These are phyloP conservation scores for Serinus canaria DNA, from an alignment of 2,113 vertebrate species.

Conservation along the genomic window DNA sequence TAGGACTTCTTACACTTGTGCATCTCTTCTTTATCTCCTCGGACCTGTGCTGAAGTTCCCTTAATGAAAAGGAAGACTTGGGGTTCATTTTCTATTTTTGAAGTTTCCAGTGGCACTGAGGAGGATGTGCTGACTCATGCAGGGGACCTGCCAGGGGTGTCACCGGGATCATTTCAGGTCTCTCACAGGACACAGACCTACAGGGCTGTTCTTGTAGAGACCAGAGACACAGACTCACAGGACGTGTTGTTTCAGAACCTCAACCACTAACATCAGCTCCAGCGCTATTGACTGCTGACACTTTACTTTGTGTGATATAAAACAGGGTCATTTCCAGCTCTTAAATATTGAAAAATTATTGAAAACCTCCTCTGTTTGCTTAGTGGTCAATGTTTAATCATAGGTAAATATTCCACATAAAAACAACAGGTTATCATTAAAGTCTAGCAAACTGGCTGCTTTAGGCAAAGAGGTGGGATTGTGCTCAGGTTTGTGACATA, in stretches of 20 bases:
- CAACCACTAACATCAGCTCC: neutral
- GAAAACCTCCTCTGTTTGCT: constrained; percentile 59
- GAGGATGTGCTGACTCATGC: neutral
- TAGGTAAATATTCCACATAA: constrained; percentile 56
- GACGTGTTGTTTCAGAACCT: constrained; percentile 12
- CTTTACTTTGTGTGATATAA: constrained; percentile 23
- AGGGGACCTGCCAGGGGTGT: neutral
- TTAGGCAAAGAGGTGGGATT: neutral
- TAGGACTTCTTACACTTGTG: constrained; percentile 1
- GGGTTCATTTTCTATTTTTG: constrained; percentile 2
- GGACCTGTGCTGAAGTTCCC: neutral
- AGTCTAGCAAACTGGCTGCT: neutral
- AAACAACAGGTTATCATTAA: neutral
- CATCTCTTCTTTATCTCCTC: neutral
- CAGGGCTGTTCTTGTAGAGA: neutral
- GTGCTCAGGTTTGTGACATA: neutral
- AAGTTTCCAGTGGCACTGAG: neutral
- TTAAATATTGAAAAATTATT: constrained; percentile 48
- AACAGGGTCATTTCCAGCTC: constrained; percentile 42
- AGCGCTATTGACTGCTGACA: constrained; percentile 28
- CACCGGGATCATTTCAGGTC: neutral
- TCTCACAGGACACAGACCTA: neutral
- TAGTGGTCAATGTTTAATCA: constrained; percentile 28
- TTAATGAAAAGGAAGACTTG: neutral
- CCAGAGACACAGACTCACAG: neutral